Percentiles rank a stretch among this genome's conserved stretches.
Conservation (phyloP, 2,888 invertebrate genomes). For the Ophioninae sp. region DNA sequence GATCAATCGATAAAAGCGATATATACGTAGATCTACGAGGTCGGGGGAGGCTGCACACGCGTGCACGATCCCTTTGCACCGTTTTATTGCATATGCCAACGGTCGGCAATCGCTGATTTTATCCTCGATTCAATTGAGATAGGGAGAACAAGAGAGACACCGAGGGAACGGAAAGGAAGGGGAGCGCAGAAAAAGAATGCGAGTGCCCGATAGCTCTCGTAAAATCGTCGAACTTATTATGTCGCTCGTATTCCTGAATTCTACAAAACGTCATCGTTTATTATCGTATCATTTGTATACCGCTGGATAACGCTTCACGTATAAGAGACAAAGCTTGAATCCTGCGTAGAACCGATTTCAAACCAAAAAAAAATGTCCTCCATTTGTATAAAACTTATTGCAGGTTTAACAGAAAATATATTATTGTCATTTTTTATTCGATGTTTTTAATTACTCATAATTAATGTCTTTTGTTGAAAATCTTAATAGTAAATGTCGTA, state of each 20-base stretch:
- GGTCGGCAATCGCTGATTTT: slow-evolving; percentile 6
- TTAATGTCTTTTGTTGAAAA: background rate
- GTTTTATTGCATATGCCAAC: slow-evolving; percentile 21
- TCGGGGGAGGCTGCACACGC: slow-evolving; percentile 1
- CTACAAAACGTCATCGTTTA: background rate
- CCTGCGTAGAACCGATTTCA: background rate
- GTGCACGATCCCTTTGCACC: slow-evolving; percentile 13
- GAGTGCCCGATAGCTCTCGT: slow-evolving; percentile 8
- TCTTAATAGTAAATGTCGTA: background rate
- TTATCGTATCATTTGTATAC: slow-evolving; percentile 8
- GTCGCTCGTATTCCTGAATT: slow-evolving; percentile 13
- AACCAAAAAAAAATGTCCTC: background rate
- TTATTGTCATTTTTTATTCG: background rate
- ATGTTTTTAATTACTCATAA: background rate
- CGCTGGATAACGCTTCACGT: background rate
- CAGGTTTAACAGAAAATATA: background rate
- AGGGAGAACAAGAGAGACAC: slow-evolving; percentile 8
- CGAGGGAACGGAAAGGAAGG: background rate
- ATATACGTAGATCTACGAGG: background rate
- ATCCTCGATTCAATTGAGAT: background rate
- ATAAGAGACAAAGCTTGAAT: background rate
- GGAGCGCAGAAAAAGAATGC: background rate
- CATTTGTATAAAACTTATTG: background rate
- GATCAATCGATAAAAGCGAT: slow-evolving; percentile 5
- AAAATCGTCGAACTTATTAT: slow-evolving; percentile 26